Evolutionary conservation across 2,888 invertebrate species (phyloP), one percentile per base, ranked within the genome.

Genomic region (Leptopilina myrica): DNA sequence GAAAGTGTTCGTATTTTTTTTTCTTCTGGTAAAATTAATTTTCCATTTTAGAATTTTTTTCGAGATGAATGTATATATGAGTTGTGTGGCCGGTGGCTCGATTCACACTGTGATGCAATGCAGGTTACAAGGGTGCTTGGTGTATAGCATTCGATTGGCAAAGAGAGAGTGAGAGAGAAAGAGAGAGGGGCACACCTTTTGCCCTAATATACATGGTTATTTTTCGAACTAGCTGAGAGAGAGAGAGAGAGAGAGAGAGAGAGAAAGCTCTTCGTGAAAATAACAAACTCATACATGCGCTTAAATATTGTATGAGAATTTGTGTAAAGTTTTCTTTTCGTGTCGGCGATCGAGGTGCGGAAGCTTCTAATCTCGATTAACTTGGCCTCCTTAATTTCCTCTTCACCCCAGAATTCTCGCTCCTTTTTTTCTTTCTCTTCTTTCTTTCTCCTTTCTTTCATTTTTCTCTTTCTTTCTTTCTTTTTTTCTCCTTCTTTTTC

Each of bases 101-200:
- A 80, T 85, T 84, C 81, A 83, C 86, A 88, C 88, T 33, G 33
- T 88, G 88, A 87, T 86, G 88, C 88, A 85, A 84, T 87, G 87
- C 86, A 81, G 85, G 67, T 84, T 81, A 84, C 85, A 82, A 85
- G 86, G 82, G 84, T 81, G 82, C 80, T 79, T 33, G 77, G 59
- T 15, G 59, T 65, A 78, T 80, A 79, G 67, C 78, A 80, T 79
- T 81, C 81, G 81, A 81, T 81, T 43, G 43, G 43, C 43, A 5
- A 8, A 43, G 79, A 76, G 77, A 43, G 43, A 43, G 7, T 43
- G 43, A 6, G 43, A n/a, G n/a, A n/a, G n/a, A n/a, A n/a, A n/a
- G n/a, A n/a, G n/a, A 26, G 26, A 33, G 83, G 78, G 82, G 82
- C 85, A 85, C 87, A 86, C 86, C 88, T 85, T 43, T 43, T 43